Evolutionary conservation across 1,140 invertebrate species (phyloP), one percentile per base, ranked within the genome.

Genomic region (Polypedilum pembai): DNA sequence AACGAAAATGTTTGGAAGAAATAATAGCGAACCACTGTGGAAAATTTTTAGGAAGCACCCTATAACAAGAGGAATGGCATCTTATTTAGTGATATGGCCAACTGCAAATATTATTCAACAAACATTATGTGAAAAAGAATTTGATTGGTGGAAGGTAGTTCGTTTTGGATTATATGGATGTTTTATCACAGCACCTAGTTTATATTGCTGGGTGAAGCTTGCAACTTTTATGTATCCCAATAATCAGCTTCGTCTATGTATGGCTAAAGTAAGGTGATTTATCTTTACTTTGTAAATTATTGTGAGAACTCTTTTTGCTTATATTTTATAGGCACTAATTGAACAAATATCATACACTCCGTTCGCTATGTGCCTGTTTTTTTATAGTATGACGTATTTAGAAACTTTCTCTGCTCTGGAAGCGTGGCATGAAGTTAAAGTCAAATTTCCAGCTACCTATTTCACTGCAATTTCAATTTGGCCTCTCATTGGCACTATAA

Each of bases 331-430:
- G 65, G 65, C 91, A 76, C 78, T 90, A 33, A 85, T 93, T 63
- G 93, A 94, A 84, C 92, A 94, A 85, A 82, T 94, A 10, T 88
- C 89, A 0, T 94, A 94, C 79, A 88, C 89, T 18, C 93, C 93
- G 75, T 86, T 89, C 77, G 92, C 92, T 73, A 90, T 93, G 85
- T 85, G 85, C 75, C 91, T 88, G 78, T 94, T 94, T 79, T 94
- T 92, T 79, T 90, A 92, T 84, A 87, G 88, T 41, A 93, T 94
- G 87, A 91, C 87, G 79, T 78, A 93, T 41, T 79, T 94, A 73
- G 91, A 94, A 85, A 84, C 87, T 18, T 91, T 91, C 83, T 85
- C 86, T 33, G 77, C 90, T 41, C 78, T 87, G 74, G 86, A 90
- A 79, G 89, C 90, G 73, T 79, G 86, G 73, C 82, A 87, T 40